These are phyloP conservation scores for Brachionus rubens DNA, from an alignment of 1,140 invertebrate genomes.

Conservation along the genomic window DNA sequence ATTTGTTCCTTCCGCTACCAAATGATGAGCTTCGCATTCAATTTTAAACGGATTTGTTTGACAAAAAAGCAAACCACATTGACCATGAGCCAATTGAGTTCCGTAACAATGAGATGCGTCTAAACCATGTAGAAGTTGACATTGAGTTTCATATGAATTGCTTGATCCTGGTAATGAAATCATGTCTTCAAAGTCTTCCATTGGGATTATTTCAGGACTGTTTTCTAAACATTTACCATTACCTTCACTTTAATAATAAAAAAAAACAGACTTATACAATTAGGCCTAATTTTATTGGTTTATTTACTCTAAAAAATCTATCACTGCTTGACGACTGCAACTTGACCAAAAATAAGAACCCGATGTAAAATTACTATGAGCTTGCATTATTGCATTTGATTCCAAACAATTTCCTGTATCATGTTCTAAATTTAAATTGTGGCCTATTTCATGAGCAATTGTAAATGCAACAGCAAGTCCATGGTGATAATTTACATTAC, in stretches of 20 bases:
- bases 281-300: not conserved
- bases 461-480: conserved; percentile 83
- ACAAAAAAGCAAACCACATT: not conserved
- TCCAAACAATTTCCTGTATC: not conserved
- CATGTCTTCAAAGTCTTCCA: not conserved
- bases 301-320: conserved; percentile 80
- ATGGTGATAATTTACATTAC: conserved; percentile 86
- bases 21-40: not conserved
- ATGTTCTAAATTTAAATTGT: conserved; percentile 64
- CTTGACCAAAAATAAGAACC: conserved; percentile 79
- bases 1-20: not conserved
- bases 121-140: not conserved
- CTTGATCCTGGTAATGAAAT: not conserved
- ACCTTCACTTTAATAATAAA: not conserved
- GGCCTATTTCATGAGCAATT: conserved; percentile 83
- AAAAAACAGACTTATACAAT: not conserved
- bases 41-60: not conserved
- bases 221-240: not conserved
- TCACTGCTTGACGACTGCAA: conserved; percentile 78
- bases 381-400: conserved; percentile 69
- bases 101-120: not conserved
- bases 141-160: not conserved
- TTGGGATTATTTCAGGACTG: not conserved
- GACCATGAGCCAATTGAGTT: not conserved
- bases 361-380: conserved; percentile 76